These are phyloP conservation scores for Endomychus coccineus DNA, from an alignment of 2,888 invertebrate species.

Conservation along the genomic window DNA sequence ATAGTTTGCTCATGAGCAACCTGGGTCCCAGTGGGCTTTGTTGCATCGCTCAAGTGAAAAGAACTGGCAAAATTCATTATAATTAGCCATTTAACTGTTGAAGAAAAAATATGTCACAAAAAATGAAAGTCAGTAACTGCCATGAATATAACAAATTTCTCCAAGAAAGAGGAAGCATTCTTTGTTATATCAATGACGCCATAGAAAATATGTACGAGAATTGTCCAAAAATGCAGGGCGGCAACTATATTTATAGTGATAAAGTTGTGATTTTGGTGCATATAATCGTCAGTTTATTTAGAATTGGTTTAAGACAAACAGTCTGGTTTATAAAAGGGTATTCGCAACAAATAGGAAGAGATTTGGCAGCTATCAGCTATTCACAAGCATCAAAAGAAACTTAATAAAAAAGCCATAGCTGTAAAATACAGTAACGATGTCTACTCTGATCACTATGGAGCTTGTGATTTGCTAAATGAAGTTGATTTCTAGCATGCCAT, in stretches of 20 bases:
- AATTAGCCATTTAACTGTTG: not conserved
- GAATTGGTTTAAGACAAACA: not conserved
- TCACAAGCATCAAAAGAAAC: not conserved
- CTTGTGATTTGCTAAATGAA: too few relatives aligned
- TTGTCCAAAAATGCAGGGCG: not conserved
- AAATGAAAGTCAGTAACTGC: slow-evolving; percentile 1
- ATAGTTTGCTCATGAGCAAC: too few relatives aligned
- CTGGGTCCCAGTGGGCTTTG: too few relatives aligned
- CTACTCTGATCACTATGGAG: too few relatives aligned
- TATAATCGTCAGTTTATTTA: not conserved
- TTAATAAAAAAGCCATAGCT: too few relatives aligned
- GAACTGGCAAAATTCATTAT: not conserved
- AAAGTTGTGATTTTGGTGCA: not conserved
- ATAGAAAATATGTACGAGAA: not conserved
- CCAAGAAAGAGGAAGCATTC: not conserved
- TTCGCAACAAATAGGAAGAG: not conserved
- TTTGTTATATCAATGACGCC: slow-evolving; percentile 1
- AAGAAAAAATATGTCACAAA: not conserved
- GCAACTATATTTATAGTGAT: slow-evolving; percentile 1
- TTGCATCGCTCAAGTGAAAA: too few relatives aligned
- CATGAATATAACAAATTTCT: slow-evolving; percentile 1
- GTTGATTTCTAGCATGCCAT: too few relatives aligned
- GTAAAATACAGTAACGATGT: too few relatives aligned
- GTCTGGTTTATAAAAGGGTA: not conserved
- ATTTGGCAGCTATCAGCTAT: not conserved